These are phyloP conservation scores for Temnothorax ravouxi DNA, from an alignment of 2,888 invertebrate species.

Conservation along the genomic window DNA sequence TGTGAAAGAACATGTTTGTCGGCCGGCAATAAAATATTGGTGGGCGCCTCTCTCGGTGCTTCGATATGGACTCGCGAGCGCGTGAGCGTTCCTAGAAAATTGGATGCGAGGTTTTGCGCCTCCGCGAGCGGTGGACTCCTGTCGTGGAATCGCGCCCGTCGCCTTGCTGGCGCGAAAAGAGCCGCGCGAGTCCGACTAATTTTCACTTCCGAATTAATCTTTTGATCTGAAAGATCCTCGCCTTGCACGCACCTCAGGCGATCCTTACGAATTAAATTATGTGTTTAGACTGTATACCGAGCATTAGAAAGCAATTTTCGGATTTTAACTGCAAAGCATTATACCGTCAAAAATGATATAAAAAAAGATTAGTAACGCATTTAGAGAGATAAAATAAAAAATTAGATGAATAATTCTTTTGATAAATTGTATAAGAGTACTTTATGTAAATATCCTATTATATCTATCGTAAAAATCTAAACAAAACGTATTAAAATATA, in stretches of 20 bases:
- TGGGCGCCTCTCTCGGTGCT: constrained; percentile 51
- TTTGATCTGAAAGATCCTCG: not conserved
- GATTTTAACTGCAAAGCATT: not conserved
- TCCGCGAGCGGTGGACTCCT: constrained; percentile 34
- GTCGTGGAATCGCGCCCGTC: constrained; percentile 10
- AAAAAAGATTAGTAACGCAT: not conserved
- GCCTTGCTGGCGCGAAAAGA: not conserved
- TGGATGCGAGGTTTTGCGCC: constrained; percentile 69
- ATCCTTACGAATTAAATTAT: not conserved
- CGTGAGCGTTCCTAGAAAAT: constrained; percentile 73
- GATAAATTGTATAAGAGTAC: not conserved
- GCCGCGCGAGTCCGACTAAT: not conserved
- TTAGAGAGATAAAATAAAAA: not conserved
- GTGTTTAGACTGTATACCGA: not conserved
- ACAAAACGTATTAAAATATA: not conserved
- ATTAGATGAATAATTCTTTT: not conserved
- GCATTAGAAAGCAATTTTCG: not conserved
- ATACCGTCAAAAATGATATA: not conserved
- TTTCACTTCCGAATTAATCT: not conserved
- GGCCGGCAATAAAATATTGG: constrained; percentile 74
- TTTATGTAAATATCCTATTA: not conserved
- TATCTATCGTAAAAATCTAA: not conserved
- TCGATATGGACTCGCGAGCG: constrained; percentile 50
- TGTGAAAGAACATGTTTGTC: constrained; percentile 74
- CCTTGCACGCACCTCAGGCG: not conserved